These are phyloP conservation scores for Encarsia formosa DNA, from an alignment of 2,888 invertebrate genomes.

Conservation along the genomic window DNA sequence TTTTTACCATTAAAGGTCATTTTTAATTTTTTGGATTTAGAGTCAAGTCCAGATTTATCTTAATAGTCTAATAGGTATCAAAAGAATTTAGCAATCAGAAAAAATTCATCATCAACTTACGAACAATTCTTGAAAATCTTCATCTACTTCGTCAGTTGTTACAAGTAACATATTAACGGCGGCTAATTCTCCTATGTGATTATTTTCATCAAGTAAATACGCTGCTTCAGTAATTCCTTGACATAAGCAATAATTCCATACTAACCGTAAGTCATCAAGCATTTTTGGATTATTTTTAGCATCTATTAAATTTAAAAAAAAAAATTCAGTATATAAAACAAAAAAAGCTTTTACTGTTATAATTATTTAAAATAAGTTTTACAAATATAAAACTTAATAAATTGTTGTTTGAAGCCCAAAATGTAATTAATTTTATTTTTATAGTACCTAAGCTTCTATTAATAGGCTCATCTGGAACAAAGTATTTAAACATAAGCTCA, in stretches of 20 bases:
- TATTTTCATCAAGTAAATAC: slow-evolving; percentile 39
- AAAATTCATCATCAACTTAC: slow-evolving; percentile 26
- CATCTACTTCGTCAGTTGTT: slow-evolving; percentile 9
- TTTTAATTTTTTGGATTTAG: too few relatives aligned
- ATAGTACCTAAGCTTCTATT: slow-evolving; percentile 27
- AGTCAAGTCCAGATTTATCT: too few relatives aligned
- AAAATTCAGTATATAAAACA: too few relatives aligned
- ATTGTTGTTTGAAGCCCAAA: too few relatives aligned
- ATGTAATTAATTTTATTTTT: too few relatives aligned
- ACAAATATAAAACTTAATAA: too few relatives aligned
- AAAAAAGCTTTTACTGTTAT: too few relatives aligned
- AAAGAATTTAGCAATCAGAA: too few relatives aligned
- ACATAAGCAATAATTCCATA: slow-evolving; percentile 36
- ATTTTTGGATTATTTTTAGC: slow-evolving; percentile 29
- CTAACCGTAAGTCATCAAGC: slow-evolving; percentile 27
- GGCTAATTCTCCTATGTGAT: slow-evolving; percentile 41
- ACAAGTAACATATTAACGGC: slow-evolving; percentile 42
- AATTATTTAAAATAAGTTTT: too few relatives aligned
- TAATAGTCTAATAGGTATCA: too few relatives aligned
- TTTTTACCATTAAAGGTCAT: too few relatives aligned
- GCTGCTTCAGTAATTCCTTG: slow-evolving; percentile 42
- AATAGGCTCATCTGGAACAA: slow-evolving; percentile 37
- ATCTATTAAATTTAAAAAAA: too few relatives aligned
- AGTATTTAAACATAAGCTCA: slow-evolving; percentile 37
- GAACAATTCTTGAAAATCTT: not conserved